These are phyloP conservation scores for Noctua comes DNA, from an alignment of 2,888 invertebrate genomes.

Conservation along the genomic window DNA sequence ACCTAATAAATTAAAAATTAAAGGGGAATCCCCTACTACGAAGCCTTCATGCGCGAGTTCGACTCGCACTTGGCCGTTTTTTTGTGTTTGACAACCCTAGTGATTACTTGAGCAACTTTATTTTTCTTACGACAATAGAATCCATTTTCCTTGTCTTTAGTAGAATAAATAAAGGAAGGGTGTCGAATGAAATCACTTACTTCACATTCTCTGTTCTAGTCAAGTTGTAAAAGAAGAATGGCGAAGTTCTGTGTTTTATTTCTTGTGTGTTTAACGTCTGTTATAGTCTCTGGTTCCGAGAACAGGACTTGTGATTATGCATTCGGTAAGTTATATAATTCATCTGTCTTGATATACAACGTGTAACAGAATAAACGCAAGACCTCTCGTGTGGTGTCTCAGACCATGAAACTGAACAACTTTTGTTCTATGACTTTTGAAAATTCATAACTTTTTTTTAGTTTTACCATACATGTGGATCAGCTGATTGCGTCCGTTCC, in stretches of 20 bases:
- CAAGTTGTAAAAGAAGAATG: background rate
- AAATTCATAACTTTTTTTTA: too few species aligned
- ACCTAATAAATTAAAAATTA: too few species aligned
- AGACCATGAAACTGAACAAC: too few species aligned
- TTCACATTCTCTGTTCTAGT: fast-evolving
- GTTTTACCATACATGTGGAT: too few species aligned
- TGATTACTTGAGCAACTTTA: too few species aligned
- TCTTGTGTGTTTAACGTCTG: background rate
- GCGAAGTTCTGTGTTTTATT: background rate
- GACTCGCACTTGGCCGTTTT: too few species aligned
- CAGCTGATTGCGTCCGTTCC: too few species aligned
- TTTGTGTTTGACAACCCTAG: background rate
- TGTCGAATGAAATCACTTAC: background rate
- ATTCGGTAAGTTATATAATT: conserved; percentile 31
- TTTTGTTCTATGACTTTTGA: too few species aligned
- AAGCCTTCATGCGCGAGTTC: too few species aligned
- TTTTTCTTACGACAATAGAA: background rate
- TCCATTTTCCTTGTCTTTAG: background rate
- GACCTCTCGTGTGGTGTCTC: too few species aligned
- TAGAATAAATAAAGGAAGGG: background rate
- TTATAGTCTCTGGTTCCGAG: background rate
- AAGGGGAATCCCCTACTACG: too few species aligned
- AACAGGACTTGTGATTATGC: conserved; percentile 9
- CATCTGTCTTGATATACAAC: background rate
- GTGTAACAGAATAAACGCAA: too few species aligned